Evolutionary conservation across 2,113 vertebrate genomes (phyloP), one percentile per base, ranked within the genome.

Genomic region (Struthio camelus): DNA sequence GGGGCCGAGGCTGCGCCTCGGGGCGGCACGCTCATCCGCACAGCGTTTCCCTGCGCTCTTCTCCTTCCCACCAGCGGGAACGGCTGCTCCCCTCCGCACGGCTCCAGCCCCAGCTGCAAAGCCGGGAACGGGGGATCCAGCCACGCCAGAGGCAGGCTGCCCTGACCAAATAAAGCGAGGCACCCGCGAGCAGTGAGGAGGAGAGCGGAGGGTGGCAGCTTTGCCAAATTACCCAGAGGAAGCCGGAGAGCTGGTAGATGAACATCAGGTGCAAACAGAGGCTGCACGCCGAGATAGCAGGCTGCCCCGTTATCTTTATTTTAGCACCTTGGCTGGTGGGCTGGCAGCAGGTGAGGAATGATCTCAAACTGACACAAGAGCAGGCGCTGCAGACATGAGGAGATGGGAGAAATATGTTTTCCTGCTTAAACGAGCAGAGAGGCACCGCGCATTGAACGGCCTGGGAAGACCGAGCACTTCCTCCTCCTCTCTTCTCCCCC

Each of bases 371-470:
- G 25, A 54, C 64, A 24, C 1, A 12, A 30, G 42, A 79, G 66
- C 6, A 18, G 66, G 46, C 66, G 72, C 40, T 53, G 50, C 10
- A 14, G 3, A 3, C 2, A 3, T 4, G 48, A 24, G 56, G 51
- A 80, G 51, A 64, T 8, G 6, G 42, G 11, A 84, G 44, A 70
- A 85, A 65, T 7, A 14, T 2, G 28, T 65, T 90, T 73, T 85
- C 66, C 61, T 44, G 44, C 44, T 78, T 36, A 44, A 80, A 38
- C 2, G 30, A 71, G 73, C 28, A 28, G 44, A 46, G 70, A 81
- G 30, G 36, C 24, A 10, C 16, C 3, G 18, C 76, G 36, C 50
- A 40, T 50, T 38, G 53, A 27, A 13, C 0, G 0, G 62, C 15
- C 44, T 44, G 38, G 13, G 46, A 50, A 62, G 38, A 23, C 7